A percentile compares a stretch with the other conserved stretches of the same genome.
Conservation (phyloP, 2,797 vertebrate species). For the Mustela erminea region DNA sequence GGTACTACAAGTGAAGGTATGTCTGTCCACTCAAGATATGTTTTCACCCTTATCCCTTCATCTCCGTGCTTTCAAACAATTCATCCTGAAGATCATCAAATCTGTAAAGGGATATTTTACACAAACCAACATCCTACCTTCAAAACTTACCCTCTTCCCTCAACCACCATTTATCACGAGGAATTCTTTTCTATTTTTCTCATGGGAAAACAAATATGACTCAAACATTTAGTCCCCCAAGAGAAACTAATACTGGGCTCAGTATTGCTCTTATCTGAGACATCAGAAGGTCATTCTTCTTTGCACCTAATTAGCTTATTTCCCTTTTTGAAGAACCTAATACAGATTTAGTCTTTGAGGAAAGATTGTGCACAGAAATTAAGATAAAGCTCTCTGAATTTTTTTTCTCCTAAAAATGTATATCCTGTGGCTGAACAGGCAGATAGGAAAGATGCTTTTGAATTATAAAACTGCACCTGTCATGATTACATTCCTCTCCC, state of each 20-base stretch:
- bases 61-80: background rate
- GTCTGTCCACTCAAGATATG: background rate
- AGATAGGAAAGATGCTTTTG: conserved; percentile 61
- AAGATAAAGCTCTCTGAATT: conserved; percentile 45
- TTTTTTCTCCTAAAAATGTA: conserved; percentile 25
- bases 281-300: conserved; percentile 17
- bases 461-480: background rate
- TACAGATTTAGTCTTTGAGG: conserved; percentile 3
- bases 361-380: background rate
- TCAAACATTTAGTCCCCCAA: conserved; percentile 2
- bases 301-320: conserved; percentile 26
- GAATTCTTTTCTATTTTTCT: conserved; percentile 18
- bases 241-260: conserved; percentile 39
- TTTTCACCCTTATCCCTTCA: background rate
- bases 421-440: background rate
- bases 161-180: background rate
- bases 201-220: conserved; percentile 4
- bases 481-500: background rate
- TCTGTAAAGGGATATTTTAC: background rate
- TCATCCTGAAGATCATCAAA: background rate
- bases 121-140: background rate
- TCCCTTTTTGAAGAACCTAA: background rate
- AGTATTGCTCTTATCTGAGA: background rate
- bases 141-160: background rate
- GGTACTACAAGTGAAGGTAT: background rate